phyloP scores from a whole-genome alignment of 2,113 vertebrate species.

The Mobula hypostoma region DNA sequence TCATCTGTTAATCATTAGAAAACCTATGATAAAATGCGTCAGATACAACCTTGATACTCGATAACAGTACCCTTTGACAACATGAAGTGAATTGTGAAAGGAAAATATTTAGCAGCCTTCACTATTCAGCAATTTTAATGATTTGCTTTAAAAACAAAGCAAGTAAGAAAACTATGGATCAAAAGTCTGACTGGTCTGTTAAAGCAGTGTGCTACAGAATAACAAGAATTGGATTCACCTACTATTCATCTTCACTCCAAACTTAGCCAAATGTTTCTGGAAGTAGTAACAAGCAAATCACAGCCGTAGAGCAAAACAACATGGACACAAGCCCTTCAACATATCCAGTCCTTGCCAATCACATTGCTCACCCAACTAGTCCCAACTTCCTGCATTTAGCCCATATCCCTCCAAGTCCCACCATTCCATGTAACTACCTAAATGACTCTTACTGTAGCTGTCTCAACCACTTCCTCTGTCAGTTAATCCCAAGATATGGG shows the following conservation, averaged over 20 bases:
- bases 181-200: background rate
- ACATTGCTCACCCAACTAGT: too few species aligned
- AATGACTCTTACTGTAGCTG: too few species aligned
- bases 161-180: background rate
- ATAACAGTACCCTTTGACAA: background rate
- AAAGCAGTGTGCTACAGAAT: background rate
- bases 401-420: too few species aligned
- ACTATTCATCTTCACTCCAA: background rate
- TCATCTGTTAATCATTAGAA: background rate
- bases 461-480: too few species aligned
- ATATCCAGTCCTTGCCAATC: too few species aligned
- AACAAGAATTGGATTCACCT: background rate
- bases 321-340: too few species aligned
- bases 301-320: too few species aligned
- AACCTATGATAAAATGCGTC: background rate
- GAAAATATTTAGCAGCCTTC: background rate
- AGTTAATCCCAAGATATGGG: too few species aligned
- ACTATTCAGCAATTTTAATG: background rate
- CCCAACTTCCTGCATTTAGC: too few species aligned
- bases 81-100: background rate
- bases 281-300: background rate
- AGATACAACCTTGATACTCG: background rate
- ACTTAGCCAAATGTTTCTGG: background rate
- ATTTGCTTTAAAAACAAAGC: background rate
- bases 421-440: too few species aligned